These are phyloP conservation scores for Epinotia demarniana DNA, from an alignment of 2,888 invertebrate genomes.

Conservation along the genomic window DNA sequence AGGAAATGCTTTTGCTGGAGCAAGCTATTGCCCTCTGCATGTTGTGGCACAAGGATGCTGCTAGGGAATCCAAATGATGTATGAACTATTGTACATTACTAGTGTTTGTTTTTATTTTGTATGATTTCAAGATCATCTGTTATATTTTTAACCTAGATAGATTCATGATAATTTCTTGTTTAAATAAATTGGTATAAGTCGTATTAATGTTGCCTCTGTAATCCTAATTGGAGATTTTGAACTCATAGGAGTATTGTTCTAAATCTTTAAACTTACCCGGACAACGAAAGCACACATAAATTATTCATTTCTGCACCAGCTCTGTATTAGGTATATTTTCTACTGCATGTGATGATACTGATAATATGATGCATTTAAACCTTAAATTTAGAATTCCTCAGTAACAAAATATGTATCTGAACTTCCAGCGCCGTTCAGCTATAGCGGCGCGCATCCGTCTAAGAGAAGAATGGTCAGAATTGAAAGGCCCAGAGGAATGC, in stretches of 20 bases:
- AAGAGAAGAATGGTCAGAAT: slow-evolving; percentile 74
- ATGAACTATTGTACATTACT: not conserved
- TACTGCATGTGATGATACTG: too few relatives aligned
- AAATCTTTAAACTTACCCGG: too few relatives aligned
- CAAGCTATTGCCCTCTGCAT: not conserved
- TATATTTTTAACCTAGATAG: too few relatives aligned
- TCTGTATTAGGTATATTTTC: not conserved
- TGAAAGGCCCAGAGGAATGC: slow-evolving; percentile 48
- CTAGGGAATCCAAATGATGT: slow-evolving; percentile 11
- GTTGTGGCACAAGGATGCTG: not conserved
- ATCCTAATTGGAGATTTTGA: too few relatives aligned
- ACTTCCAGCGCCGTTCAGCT: slow-evolving; percentile 73
- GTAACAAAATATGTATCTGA: not conserved
- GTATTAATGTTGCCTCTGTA: too few relatives aligned
- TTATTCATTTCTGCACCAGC: not conserved
- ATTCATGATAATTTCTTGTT: too few relatives aligned
- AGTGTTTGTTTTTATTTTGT: not conserved
- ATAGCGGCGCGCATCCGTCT: slow-evolving; percentile 70
- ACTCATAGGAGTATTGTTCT: too few relatives aligned
- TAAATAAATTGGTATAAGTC: too few relatives aligned
- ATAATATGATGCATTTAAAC: not conserved
- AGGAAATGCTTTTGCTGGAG: slow-evolving; percentile 7
- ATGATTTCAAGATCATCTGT: not conserved
- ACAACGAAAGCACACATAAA: too few relatives aligned
- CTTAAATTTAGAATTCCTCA: too few relatives aligned